phyloP scores from a whole-genome alignment of 1,140 invertebrate species.

The Sipha flava region DNA sequence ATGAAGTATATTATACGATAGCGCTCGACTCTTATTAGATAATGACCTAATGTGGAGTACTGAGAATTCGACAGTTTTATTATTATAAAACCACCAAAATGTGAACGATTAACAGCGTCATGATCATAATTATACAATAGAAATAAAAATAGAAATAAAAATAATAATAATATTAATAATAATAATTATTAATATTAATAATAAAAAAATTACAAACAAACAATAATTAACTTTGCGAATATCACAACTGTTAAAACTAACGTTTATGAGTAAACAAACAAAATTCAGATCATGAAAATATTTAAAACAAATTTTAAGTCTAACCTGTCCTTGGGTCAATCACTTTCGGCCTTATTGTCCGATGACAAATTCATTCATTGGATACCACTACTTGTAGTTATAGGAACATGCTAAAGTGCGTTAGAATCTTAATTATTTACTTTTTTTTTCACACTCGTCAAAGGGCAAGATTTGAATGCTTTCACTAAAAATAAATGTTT shows the following conservation, averaged over 20 bases:
- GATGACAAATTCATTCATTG: background rate
- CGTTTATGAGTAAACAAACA: slow-evolving; percentile 18
- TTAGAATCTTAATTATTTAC: background rate
- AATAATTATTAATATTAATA: background rate
- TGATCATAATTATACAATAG: background rate
- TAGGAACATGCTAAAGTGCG: slow-evolving; percentile 18
- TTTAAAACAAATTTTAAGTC: slow-evolving; percentile 19
- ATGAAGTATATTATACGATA: background rate
- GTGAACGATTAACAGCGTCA: background rate
- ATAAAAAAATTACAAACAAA: slow-evolving; percentile 17
- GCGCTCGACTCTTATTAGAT: background rate
- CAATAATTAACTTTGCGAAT: slow-evolving; percentile 28
- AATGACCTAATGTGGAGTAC: background rate
- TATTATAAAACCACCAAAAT: background rate
- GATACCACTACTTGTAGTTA: background rate
- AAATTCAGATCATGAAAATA: background rate
- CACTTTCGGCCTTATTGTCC: background rate
- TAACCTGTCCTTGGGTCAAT: slow-evolving; percentile 6
- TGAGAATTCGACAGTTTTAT: background rate
- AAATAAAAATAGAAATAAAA: slow-evolving; percentile 1
- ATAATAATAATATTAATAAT: background rate
- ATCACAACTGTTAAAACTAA: slow-evolving; percentile 27
- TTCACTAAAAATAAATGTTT: background rate
- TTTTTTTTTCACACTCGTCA: background rate
- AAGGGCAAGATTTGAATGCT: background rate